Conservation (phyloP, 2,888 invertebrate genomes). For the Seira musarum region DNA sequence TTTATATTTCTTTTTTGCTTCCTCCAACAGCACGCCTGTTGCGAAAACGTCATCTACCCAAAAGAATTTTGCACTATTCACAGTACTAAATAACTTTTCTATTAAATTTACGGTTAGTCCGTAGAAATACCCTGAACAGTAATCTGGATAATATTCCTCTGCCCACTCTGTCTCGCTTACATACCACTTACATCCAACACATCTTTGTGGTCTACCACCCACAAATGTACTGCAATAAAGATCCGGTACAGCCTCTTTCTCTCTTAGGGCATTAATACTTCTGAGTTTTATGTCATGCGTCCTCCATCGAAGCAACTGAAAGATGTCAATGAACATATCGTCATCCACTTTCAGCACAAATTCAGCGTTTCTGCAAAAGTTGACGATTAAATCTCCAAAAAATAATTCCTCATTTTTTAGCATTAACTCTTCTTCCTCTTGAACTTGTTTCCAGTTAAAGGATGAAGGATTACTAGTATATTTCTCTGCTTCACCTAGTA, state of each 20-base stretch:
- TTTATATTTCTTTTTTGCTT: neutral
- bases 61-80: conserved; percentile 72
- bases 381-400: conserved; percentile 43
- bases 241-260: neutral
- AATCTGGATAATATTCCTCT: conserved; percentile 69
- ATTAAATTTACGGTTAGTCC: conserved; percentile 69
- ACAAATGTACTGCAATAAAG: conserved; percentile 69
- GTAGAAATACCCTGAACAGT: conserved; percentile 71
- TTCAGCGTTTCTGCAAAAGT: conserved; percentile 67
- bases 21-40: conserved; percentile 40
- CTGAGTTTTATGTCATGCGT: conserved; percentile 44
- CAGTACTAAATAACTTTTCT: conserved; percentile 71
- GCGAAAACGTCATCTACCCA: conserved; percentile 74
- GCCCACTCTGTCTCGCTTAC: conserved; percentile 69
- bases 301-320: conserved; percentile 68
- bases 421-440: neutral
- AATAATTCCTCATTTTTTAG: conserved; percentile 28
- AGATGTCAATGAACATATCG: conserved; percentile 70
- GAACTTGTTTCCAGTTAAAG: neutral
- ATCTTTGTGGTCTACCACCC: conserved; percentile 63
- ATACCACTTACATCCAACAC: conserved; percentile 69
- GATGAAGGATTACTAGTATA: neutral
- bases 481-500: conserved; percentile 45
- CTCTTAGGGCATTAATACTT: conserved; percentile 54
- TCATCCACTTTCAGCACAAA: conserved; percentile 70